Evolutionary conservation across 2,888 invertebrate species (phyloP).

Genomic region (Gasteruption jaculator): DNA sequence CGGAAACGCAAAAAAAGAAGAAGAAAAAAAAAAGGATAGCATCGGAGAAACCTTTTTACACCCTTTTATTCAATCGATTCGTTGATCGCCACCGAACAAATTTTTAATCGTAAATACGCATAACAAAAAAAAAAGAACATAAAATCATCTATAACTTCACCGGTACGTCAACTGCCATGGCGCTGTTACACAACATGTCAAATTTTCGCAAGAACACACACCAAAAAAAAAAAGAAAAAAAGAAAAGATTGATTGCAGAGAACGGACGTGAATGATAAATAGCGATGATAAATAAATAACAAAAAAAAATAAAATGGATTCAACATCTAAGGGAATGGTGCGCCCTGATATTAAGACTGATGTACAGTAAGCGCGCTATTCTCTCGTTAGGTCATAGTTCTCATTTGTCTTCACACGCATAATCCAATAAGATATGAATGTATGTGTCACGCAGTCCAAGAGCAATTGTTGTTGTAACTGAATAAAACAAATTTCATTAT

Average conservation of each 20-base stretch:
- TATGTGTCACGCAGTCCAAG: too few species aligned
- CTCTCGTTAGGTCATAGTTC: slow-evolving; percentile 34
- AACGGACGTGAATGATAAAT: slow-evolving; percentile 23
- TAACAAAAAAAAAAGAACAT: slow-evolving; percentile 14
- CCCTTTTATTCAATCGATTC: slow-evolving; percentile 1
- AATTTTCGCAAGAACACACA: too few species aligned
- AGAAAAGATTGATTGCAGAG: too few species aligned
- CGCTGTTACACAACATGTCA: too few species aligned
- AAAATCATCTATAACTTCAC: too few species aligned
- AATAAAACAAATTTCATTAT: too few species aligned
- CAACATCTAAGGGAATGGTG: slow-evolving; percentile 47
- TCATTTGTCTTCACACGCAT: slow-evolving; percentile 4
- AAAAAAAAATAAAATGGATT: slow-evolving; percentile 26
- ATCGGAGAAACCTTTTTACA: too few species aligned
- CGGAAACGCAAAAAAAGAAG: too few species aligned
- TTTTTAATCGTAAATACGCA: slow-evolving; percentile 16
- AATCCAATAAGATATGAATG: slow-evolving; percentile 2
- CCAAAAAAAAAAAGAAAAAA: slow-evolving; percentile 11
- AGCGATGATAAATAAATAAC: slow-evolving; percentile 19
- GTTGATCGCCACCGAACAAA: neutral
- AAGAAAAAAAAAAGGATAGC: slow-evolving; percentile 9
- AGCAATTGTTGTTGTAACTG: slow-evolving; percentile 1
- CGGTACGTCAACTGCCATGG: slow-evolving; percentile 46
- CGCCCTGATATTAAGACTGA: slow-evolving; percentile 53
- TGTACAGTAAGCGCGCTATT: slow-evolving; percentile 53